Evolutionary conservation across 2,888 invertebrate species (phyloP).

Genomic region (Mesorhabditis belari): DNA sequence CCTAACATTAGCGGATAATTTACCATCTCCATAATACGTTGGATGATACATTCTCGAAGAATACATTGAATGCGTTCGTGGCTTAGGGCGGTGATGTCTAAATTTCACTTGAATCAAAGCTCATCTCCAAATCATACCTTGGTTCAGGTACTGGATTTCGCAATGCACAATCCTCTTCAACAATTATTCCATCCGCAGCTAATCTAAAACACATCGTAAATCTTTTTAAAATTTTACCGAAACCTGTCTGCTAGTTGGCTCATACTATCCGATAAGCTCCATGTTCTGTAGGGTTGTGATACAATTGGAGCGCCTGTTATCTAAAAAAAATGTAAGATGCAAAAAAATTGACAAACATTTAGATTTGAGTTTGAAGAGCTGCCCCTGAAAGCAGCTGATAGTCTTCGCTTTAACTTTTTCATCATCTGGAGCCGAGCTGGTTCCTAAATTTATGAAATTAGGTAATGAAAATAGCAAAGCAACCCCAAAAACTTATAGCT

Average conservation of each 20-base stretch:
- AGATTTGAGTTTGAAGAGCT: slow-evolving; percentile 1
- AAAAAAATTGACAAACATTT: background rate
- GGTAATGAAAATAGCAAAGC: no score
- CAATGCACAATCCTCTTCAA: slow-evolving; percentile 14
- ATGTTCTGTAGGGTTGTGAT: slow-evolving; percentile 3
- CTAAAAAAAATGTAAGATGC: no score
- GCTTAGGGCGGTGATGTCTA: background rate
- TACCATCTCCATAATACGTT: background rate
- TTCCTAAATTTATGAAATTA: no score
- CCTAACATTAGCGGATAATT: no score
- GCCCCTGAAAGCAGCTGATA: slow-evolving; percentile 36
- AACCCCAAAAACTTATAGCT: no score
- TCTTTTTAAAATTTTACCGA: background rate
- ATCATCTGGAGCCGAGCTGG: no score
- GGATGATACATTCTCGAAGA: background rate
- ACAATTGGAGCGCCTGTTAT: background rate
- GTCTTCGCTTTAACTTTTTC: slow-evolving; percentile 41
- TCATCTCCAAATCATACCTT: no score
- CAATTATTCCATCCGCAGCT: slow-evolving; percentile 28
- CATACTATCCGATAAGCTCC: slow-evolving; percentile 37
- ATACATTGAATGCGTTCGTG: background rate
- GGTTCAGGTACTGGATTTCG: background rate
- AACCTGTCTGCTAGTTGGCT: slow-evolving; percentile 37
- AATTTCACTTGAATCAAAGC: no score
- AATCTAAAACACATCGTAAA: slow-evolving; percentile 5